These are phyloP conservation scores for Crax fasciolata DNA, from an alignment of 2,797 vertebrate genomes.

Conservation along the genomic window DNA sequence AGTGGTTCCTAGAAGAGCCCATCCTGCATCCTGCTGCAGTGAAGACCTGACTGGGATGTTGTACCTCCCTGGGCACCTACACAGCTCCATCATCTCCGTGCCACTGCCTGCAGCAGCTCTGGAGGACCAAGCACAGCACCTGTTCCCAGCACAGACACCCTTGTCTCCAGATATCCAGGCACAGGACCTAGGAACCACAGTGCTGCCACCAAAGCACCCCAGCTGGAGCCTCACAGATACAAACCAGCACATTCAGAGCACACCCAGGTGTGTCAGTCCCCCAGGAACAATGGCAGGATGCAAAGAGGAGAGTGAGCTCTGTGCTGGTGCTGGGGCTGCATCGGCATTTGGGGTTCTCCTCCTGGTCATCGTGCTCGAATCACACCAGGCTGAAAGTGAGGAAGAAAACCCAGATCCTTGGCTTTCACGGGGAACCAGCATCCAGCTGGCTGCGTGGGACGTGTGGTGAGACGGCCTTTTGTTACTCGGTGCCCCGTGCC, in stretches of 20 bases:
- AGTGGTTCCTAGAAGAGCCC: background rate
- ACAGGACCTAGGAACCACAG: background rate
- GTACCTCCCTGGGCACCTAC: background rate
- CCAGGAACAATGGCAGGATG: background rate
- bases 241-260: background rate
- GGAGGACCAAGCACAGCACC: background rate
- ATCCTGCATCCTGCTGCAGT: background rate
- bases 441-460: background rate
- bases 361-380: background rate
- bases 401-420: background rate
- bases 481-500: conserved; percentile 17
- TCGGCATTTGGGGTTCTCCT: background rate
- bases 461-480: conserved; percentile 71
- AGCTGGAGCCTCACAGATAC: background rate
- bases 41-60: background rate
- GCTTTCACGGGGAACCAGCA: background rate
- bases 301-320: background rate
- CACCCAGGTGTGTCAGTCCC: background rate
- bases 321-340: background rate
- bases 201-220: background rate
- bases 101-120: background rate
- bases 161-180: background rate
- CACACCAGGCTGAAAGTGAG: background rate
- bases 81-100: background rate
- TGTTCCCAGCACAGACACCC: background rate